Conservation (phyloP, 2,888 invertebrate species). For the Carcina quercana region DNA sequence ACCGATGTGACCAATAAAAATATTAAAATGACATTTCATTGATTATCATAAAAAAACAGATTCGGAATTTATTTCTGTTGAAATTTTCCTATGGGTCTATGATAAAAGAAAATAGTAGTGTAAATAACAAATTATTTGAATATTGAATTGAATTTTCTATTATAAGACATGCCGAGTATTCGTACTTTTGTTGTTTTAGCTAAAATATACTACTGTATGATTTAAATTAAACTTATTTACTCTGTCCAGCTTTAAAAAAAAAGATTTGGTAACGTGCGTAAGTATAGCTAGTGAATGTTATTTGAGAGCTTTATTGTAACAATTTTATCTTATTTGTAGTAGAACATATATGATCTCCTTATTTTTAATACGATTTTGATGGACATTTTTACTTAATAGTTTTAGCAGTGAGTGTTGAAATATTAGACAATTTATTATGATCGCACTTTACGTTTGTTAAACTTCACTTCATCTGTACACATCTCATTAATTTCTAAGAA, state of each 20-base stretch:
- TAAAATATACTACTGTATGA: no score
- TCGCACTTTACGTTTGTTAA: constrained; percentile 51
- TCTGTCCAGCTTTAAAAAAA: neutral
- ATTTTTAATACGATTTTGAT: constrained; percentile 70
- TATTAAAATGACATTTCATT: no score
- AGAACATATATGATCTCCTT: constrained; percentile 69
- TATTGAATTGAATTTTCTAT: no score
- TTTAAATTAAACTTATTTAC: no score
- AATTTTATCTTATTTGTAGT: constrained; percentile 64
- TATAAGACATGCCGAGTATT: no score
- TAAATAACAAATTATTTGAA: no score
- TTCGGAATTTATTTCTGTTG: no score
- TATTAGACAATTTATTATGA: constrained; percentile 38
- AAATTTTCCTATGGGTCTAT: no score
- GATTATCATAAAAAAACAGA: no score
- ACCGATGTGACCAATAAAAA: no score
- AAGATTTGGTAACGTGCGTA: constrained; percentile 27
- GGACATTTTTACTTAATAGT: constrained; percentile 72
- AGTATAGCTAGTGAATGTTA: constrained; percentile 47
- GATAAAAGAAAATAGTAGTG: no score
- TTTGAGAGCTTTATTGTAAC: constrained; percentile 62
- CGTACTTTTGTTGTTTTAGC: no score
- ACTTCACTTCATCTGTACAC: constrained; percentile 25
- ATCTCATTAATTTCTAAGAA: constrained; percentile 32
- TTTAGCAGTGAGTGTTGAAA: constrained; percentile 53